Conservation (phyloP, 2,797 vertebrate species). For the Falco naumanni region DNA sequence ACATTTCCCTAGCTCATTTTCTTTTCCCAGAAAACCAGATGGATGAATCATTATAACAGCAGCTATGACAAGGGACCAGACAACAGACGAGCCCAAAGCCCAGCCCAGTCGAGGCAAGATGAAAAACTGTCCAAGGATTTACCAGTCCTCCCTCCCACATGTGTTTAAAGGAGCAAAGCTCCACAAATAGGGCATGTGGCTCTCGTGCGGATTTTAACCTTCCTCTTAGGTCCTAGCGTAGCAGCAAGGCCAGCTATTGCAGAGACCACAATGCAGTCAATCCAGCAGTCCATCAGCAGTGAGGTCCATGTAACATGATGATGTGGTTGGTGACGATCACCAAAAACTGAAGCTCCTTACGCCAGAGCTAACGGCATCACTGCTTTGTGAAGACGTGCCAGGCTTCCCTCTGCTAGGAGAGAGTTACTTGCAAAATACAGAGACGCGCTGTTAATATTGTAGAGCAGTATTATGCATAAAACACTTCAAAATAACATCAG, state of each 20-base stretch:
- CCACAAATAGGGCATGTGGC: not conserved
- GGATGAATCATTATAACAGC: conserved; percentile 68
- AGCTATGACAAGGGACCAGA: conserved; percentile 66
- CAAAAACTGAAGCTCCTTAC: not conserved
- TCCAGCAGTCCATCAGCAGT: rapidly evolving
- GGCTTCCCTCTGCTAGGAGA: not conserved
- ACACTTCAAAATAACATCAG: not conserved
- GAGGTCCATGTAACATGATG: rapidly evolving
- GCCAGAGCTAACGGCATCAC: not conserved
- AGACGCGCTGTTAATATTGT: rapidly evolving
- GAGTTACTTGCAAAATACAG: rapidly evolving
- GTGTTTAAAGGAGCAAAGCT: conserved; percentile 36
- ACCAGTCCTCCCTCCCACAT: conserved; percentile 22
- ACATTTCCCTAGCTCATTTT: conserved; percentile 15
- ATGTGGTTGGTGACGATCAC: not conserved
- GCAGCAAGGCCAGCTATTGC: not conserved
- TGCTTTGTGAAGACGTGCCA: not conserved
- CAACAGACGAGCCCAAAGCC: conserved; percentile 43
- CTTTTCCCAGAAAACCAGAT: conserved; percentile 72
- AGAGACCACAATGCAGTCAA: not conserved
- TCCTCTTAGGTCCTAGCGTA: rapidly evolving
- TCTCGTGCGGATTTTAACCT: not conserved
- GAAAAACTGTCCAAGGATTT: conserved; percentile 50
- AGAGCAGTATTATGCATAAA: not conserved
- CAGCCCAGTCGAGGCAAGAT: conserved; percentile 40